phyloP scores from a whole-genome alignment of 2,888 invertebrate species.

The Augiades crinisus region DNA sequence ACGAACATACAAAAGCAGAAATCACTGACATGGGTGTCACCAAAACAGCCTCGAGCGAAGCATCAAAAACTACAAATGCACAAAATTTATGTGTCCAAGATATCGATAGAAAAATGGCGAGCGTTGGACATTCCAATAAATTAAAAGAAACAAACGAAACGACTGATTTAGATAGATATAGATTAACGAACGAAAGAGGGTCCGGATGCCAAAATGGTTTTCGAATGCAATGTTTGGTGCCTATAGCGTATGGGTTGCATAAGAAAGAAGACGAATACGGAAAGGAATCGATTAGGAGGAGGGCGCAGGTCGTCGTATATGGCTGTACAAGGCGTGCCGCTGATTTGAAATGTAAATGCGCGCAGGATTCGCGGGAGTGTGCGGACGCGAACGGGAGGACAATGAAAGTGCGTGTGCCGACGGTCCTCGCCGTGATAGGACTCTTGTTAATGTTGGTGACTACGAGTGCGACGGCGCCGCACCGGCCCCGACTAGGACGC shows the following conservation, averaged over 20 bases:
- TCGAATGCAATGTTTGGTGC: conserved; percentile 47
- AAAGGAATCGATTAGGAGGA: conserved; percentile 66
- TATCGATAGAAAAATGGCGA: conserved; percentile 46
- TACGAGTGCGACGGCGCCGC: conserved; percentile 58
- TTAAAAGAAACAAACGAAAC: conserved; percentile 55
- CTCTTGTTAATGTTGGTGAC: conserved; percentile 58
- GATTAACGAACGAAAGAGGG: conserved; percentile 50
- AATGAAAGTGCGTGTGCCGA: conserved; percentile 59
- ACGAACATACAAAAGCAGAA: conserved; percentile 9
- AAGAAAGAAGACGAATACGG: conserved; percentile 61
- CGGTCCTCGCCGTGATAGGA: conserved; percentile 48
- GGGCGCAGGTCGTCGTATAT: conserved; percentile 53
- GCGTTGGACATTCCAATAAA: conserved; percentile 65
- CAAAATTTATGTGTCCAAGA: conserved; percentile 41
- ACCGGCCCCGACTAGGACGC: conserved; percentile 47
- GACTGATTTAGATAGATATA: conserved; percentile 73
- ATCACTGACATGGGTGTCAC: conserved; percentile 25
- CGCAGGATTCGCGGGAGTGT: conserved; percentile 52
- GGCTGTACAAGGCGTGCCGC: conserved; percentile 57
- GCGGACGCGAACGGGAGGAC: conserved; percentile 58
- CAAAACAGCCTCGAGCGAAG: conserved; percentile 28
- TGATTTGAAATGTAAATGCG: conserved; percentile 72
- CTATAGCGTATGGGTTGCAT: conserved; percentile 51
- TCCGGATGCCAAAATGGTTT: conserved; percentile 47
- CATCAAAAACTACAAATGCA: conserved; percentile 35